Conservation (phyloP, 2,888 invertebrate species). For the Sipunculus nudus region DNA sequence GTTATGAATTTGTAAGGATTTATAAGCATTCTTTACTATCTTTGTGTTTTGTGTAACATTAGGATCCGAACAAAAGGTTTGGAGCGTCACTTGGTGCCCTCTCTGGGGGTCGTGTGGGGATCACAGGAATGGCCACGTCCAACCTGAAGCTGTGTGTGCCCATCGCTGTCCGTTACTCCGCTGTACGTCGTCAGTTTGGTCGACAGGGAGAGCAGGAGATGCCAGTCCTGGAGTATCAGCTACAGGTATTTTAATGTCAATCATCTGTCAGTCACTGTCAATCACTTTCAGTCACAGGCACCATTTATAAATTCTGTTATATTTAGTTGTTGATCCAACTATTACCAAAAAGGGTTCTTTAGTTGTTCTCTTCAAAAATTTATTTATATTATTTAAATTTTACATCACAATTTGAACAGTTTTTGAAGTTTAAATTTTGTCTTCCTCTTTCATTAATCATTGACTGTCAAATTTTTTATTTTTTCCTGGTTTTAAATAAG, state of each 20-base stretch:
- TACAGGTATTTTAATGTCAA: conserved; percentile 73
- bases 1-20: conserved; percentile 2
- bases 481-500: too few relatives aligned
- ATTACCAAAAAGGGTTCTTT: too few relatives aligned
- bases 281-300: too few relatives aligned
- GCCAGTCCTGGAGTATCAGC: conserved; percentile 90
- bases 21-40: not conserved
- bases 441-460: too few relatives aligned
- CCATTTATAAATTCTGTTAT: too few relatives aligned
- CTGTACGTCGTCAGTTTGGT: conserved; percentile 87
- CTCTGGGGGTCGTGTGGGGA: conserved; percentile 84
- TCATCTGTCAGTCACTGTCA: too few relatives aligned
- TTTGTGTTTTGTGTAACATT: not conserved
- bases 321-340: too few relatives aligned
- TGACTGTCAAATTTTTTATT: too few relatives aligned
- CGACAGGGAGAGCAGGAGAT: conserved; percentile 75
- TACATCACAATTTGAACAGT: too few relatives aligned
- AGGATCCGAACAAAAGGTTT: conserved; percentile 83
- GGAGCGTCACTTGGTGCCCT: conserved; percentile 85
- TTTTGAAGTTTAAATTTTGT: too few relatives aligned
- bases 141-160: conserved; percentile 79
- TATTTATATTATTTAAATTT: too few relatives aligned
- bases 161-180: conserved; percentile 87
- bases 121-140: conserved; percentile 72
- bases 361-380: too few relatives aligned